Percentiles rank a stretch among this genome's conserved stretches.
Conservation (phyloP, 2,888 invertebrate genomes). For the Catocala nupta region DNA sequence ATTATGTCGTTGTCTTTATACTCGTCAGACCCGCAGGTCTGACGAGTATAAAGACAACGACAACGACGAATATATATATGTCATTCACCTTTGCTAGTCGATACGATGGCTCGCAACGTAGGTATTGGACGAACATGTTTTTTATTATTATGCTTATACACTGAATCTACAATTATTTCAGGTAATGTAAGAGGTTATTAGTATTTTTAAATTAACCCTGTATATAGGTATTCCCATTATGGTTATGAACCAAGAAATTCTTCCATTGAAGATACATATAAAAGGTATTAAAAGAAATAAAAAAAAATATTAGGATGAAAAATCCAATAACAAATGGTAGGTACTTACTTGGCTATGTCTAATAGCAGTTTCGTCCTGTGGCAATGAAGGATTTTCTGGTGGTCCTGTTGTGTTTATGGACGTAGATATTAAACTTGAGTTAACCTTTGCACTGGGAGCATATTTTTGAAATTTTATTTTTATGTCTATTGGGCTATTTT, state of each 20-base stretch:
- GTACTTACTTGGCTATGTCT: conserved; percentile 1
- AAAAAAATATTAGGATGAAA: too few species aligned
- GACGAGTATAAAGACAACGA: not conserved
- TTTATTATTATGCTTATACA: not conserved
- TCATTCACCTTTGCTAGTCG: not conserved
- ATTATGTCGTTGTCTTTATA: too few species aligned
- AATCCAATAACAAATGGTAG: not conserved
- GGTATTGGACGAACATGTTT: not conserved
- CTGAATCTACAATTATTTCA: too few species aligned
- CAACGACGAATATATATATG: not conserved
- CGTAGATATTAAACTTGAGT: conserved; percentile 1
- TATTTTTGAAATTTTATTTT: not conserved
- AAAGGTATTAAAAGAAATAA: too few species aligned
- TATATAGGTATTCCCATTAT: not conserved
- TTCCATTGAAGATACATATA: too few species aligned
- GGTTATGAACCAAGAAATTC: not conserved
- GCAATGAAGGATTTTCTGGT: not conserved
- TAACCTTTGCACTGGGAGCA: conserved; percentile 1
- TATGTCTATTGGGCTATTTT: not conserved
- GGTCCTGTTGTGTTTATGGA: not conserved
- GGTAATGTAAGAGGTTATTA: too few species aligned
- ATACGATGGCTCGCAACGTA: not conserved
- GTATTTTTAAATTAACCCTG: not conserved
- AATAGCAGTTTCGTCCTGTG: not conserved
- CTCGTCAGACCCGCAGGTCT: too few species aligned